These are phyloP conservation scores for Nycticryphes semicollaris DNA, from an alignment of 2,113 vertebrate species.

Conservation along the genomic window DNA sequence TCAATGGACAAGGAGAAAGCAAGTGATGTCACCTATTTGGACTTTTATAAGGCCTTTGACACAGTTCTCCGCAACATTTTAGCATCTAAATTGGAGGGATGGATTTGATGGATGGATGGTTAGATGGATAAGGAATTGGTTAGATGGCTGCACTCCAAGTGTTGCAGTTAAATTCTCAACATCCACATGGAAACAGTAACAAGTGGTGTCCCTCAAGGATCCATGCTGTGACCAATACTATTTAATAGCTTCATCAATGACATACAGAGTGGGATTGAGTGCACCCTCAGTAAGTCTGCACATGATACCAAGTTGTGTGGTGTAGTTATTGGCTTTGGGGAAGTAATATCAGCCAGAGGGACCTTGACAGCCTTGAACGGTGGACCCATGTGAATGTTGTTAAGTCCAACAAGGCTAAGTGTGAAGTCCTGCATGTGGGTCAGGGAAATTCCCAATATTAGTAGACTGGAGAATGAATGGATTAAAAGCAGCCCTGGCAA, in stretches of 20 bases:
- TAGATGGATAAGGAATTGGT: background rate
- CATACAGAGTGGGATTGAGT: background rate
- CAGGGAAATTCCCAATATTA: background rate
- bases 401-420: background rate
- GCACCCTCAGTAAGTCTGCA: background rate
- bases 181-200: background rate
- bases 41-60: background rate
- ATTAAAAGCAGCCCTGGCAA: background rate
- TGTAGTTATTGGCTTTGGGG: background rate
- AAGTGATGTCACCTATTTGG: background rate
- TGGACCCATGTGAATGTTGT: background rate
- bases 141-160: background rate
- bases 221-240: no score
- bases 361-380: background rate
- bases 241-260: background rate
- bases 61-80: background rate
- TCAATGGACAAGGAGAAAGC: background rate
- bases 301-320: background rate
- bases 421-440: no score
- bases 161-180: background rate
- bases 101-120: no score
- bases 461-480: background rate
- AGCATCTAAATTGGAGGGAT: background rate
- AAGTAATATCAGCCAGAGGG: background rate
- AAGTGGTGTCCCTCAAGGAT: background rate